phyloP scores from a whole-genome alignment of 2,113 vertebrate species.

The Aphyosemion australe region DNA sequence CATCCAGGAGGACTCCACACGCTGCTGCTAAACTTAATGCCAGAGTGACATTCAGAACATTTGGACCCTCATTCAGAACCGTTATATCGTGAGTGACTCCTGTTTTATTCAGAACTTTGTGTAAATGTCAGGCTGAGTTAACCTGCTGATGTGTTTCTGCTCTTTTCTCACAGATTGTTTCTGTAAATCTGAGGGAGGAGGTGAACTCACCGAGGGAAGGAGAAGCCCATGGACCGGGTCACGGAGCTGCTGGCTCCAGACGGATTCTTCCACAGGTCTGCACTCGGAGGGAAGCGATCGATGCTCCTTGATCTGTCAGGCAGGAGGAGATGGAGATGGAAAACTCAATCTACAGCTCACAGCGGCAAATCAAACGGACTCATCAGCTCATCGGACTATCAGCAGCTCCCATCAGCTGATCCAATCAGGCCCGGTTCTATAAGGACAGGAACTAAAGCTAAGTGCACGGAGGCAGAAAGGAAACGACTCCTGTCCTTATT shows the following conservation, averaged over 20 bases:
- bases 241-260: conserved; percentile 28
- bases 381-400: not conserved
- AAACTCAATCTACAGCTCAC: conserved; percentile 50
- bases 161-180: not conserved
- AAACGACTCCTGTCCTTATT: not conserved
- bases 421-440: not conserved
- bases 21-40: not conserved
- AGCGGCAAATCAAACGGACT: conserved; percentile 31
- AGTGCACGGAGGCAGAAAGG: not conserved
- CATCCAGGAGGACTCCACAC: not conserved
- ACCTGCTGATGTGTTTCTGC: not conserved
- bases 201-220: conserved; percentile 15
- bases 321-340: conserved; percentile 29
- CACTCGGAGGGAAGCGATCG: conserved; percentile 50
- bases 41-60: conserved; percentile 11
- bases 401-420: not conserved
- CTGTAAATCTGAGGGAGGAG: not conserved
- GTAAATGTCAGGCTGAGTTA: conserved; percentile 17
- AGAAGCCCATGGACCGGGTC: conserved; percentile 32
- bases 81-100: not conserved
- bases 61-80: not conserved
- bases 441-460: not conserved
- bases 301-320: conserved; percentile 56
- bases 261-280: conserved; percentile 52
- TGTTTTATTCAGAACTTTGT: conserved; percentile 26